These are phyloP conservation scores for Lepidothrix coronata DNA, from an alignment of 2,113 vertebrate genomes.

Conservation along the genomic window DNA sequence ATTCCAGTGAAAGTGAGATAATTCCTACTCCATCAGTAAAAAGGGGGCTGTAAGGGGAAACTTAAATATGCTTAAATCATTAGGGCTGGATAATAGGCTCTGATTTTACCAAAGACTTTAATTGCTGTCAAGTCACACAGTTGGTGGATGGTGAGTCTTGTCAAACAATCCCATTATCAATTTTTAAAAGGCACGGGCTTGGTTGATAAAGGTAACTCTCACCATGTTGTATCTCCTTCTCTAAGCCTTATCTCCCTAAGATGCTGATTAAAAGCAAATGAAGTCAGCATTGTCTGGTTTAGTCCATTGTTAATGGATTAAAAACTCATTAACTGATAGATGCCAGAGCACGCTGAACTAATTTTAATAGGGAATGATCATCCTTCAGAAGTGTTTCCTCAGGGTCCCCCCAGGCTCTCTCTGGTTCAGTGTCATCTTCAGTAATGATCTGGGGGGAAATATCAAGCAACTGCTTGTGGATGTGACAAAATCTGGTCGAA, in stretches of 20 bases:
- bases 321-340: slow-evolving; percentile 47
- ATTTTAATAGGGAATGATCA: background rate
- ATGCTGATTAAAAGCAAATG: background rate
- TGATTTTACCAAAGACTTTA: background rate
- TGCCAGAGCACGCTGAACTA: background rate
- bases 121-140: background rate
- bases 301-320: slow-evolving; percentile 40
- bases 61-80: slow-evolving; percentile 22
- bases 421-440: background rate
- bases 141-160: background rate
- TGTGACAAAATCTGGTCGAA: background rate
- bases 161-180: background rate
- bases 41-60: background rate
- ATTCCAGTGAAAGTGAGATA: background rate
- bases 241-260: background rate
- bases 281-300: background rate
- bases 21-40: background rate
- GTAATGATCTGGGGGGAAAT: background rate
- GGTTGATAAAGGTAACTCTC: background rate
- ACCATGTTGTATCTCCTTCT: background rate
- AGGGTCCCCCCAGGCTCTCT: background rate
- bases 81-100: background rate
- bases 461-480: fast-evolving
- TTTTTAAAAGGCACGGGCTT: background rate
- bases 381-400: slow-evolving; percentile 29